A percentile compares a stretch with the other conserved stretches of the same genome.
Evolutionary conservation across 2,888 invertebrate species (phyloP).

Genomic region (Phortica okadai): DNA sequence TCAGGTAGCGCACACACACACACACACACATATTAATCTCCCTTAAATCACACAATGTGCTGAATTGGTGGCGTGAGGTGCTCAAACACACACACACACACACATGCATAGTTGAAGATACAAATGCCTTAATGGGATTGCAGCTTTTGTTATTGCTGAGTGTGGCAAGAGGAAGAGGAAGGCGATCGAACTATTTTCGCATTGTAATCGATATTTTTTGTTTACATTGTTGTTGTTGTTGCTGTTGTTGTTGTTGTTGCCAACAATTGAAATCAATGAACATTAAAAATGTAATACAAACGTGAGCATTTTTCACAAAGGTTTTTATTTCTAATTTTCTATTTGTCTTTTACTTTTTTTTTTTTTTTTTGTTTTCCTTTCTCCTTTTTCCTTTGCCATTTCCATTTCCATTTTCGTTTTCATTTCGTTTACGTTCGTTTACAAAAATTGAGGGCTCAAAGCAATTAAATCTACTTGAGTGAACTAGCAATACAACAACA

Average conservation of each 20-base stretch:
- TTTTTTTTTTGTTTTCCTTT: not conserved
- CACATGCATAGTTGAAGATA: not conserved
- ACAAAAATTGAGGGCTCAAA: conserved; percentile 46
- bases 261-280: conserved; percentile 66
- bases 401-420: not conserved
- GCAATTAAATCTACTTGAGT: conserved; percentile 68
- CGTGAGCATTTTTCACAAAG: not conserved
- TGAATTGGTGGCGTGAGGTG: not conserved
- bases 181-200: not conserved
- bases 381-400: not conserved
- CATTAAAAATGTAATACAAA: conserved; percentile 23
- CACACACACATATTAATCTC: not conserved
- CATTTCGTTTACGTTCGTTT: not conserved
- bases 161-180: not conserved
- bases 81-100: no score
- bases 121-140: not conserved
- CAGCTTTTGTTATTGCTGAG: not conserved
- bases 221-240: conserved; percentile 13
- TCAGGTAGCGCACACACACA: not conserved
- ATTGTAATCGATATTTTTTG: conserved; percentile 27
- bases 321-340: not conserved
- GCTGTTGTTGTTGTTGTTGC: conserved; percentile 24
- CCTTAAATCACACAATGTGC: no score
- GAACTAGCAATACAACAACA: not conserved
- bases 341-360: conserved; percentile 16